Conservation (phyloP, 2,113 vertebrate species). For the Sebastes fasciatus region DNA sequence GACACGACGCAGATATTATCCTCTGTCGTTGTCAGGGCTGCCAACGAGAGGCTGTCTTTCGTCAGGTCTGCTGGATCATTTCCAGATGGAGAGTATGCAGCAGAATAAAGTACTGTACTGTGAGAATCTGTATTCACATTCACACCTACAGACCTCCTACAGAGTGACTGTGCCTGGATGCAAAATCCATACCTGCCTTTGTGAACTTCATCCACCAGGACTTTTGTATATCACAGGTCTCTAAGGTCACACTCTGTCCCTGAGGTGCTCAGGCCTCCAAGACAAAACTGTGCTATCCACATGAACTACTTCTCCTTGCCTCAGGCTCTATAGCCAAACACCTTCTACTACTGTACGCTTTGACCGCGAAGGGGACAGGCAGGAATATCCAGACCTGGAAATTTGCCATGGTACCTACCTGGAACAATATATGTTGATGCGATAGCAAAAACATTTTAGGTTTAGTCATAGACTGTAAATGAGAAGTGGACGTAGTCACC, state of each 20-base stretch:
- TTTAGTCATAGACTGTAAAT: neutral
- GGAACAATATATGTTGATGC: neutral
- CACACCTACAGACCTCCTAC: conserved; percentile 77
- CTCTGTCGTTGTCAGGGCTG: conserved; percentile 79
- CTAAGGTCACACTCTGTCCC: conserved; percentile 87
- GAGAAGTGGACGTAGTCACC: too few relatives aligned
- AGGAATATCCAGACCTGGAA: conserved; percentile 83
- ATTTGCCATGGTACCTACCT: neutral
- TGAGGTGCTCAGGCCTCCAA: conserved; percentile 85
- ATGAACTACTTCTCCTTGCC: conserved; percentile 89
- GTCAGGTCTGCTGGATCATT: conserved; percentile 88
- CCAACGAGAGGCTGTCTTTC: conserved; percentile 79
- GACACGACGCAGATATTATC: conserved; percentile 88
- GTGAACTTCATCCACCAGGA: conserved; percentile 89
- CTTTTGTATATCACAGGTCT: conserved; percentile 85
- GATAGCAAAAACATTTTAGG: neutral
- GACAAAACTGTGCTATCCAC: conserved; percentile 90
- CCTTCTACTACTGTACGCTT: conserved; percentile 78
- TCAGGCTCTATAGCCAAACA: conserved; percentile 84
- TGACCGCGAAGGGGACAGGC: conserved; percentile 85
- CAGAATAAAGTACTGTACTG: conserved; percentile 86
- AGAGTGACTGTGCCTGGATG: conserved; percentile 82
- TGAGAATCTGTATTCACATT: conserved; percentile 85
- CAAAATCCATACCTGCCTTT: conserved; percentile 89
- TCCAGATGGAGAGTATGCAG: conserved; percentile 87